These are phyloP conservation scores for Semicossyphus pulcher DNA, from an alignment of 2,113 vertebrate genomes.

Conservation along the genomic window DNA sequence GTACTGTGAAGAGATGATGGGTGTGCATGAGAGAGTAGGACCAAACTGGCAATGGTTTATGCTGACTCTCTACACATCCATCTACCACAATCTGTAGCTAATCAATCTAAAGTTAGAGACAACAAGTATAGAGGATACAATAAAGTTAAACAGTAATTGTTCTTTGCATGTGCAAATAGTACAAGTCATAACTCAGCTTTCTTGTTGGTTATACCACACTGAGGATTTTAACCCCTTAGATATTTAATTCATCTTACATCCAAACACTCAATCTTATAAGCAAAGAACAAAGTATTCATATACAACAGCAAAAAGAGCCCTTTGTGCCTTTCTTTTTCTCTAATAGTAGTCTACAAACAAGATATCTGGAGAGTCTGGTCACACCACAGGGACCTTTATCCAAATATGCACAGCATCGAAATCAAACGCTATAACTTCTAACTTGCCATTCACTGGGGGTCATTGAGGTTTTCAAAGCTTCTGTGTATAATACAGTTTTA, in stretches of 20 bases:
- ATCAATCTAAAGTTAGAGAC: constrained; percentile 86
- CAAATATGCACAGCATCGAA: constrained; percentile 29
- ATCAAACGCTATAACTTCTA: constrained; percentile 31
- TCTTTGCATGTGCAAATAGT: constrained; percentile 58
- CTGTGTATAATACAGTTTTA: constrained; percentile 25
- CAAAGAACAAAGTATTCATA: neutral
- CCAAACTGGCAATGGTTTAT: constrained; percentile 83
- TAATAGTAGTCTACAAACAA: constrained; percentile 7
- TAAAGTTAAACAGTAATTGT: constrained; percentile 63
- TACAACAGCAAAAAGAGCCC: neutral
- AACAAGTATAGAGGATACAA: constrained; percentile 70
- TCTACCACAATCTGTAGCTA: constrained; percentile 84
- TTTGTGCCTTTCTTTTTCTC: neutral
- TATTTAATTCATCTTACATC: neutral
- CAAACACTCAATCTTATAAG: neutral
- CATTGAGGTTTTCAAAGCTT: constrained; percentile 18
- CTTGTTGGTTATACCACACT: neutral
- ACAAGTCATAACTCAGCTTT: constrained; percentile 35
- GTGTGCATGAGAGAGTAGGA: constrained; percentile 80
- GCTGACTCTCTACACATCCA: constrained; percentile 86
- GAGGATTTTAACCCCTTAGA: constrained; percentile 2
- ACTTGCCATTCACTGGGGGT: constrained; percentile 1
- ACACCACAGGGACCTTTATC: constrained; percentile 17
- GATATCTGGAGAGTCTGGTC: neutral
- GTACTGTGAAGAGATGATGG: constrained; percentile 78